Conservation (phyloP, 2,113 vertebrate genomes). For the Etheostoma cragini region DNA sequence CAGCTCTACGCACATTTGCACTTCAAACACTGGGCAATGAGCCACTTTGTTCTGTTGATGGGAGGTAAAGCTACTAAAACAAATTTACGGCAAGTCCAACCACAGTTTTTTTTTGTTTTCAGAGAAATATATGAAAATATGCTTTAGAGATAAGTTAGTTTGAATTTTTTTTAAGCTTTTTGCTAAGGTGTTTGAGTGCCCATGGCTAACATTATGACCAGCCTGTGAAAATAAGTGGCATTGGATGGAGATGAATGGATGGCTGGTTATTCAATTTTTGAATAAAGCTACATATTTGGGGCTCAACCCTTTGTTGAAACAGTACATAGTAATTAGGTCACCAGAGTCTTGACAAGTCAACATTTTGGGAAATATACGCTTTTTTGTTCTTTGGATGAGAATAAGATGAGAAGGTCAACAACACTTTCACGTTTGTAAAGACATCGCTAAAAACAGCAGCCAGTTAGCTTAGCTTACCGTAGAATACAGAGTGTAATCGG, state of each 20-base stretch:
- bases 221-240: not conserved
- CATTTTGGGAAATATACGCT: not conserved
- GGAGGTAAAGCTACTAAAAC: slow-evolving; percentile 7
- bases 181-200: too few species aligned
- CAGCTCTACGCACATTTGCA: slow-evolving; percentile 10
- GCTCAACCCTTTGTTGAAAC: not conserved
- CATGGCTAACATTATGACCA: too few species aligned
- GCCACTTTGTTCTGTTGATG: not conserved
- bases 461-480: not conserved
- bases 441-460: not conserved
- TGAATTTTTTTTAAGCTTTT: too few species aligned
- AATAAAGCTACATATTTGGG: not conserved
- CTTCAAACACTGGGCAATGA: slow-evolving; percentile 13
- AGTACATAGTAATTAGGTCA: not conserved
- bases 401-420: not conserved
- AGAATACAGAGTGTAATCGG: not conserved
- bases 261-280: not conserved
- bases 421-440: not conserved
- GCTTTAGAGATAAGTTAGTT: too few species aligned
- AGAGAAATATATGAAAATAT: not conserved
- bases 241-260: too few species aligned
- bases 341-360: not conserved
- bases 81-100: not conserved
- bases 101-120: not conserved
- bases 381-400: not conserved